These are phyloP conservation scores for Eurosta solidaginis DNA, from an alignment of 1,140 invertebrate species.

Conservation along the genomic window DNA sequence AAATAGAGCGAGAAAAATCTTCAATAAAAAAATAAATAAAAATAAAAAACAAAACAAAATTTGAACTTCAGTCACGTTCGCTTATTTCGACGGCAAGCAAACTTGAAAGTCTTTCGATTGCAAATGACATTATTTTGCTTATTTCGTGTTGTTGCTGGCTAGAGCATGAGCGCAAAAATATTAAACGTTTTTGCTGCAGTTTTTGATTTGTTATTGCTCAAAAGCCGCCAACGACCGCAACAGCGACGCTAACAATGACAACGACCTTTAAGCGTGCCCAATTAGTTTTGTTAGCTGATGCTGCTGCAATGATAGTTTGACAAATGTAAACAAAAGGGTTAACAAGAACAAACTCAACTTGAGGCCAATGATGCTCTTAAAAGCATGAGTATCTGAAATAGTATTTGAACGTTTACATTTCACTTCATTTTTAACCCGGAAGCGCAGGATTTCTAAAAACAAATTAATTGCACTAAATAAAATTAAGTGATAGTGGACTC, in stretches of 20 bases:
- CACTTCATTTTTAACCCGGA: too few relatives aligned
- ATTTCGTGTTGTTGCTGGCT: background rate
- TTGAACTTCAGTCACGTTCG: background rate
- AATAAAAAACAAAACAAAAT: background rate
- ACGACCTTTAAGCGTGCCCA: slow-evolving; percentile 36
- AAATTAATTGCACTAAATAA: too few relatives aligned
- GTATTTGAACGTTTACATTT: too few relatives aligned
- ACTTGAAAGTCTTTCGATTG: background rate
- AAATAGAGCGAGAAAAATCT: background rate
- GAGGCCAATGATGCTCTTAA: too few relatives aligned
- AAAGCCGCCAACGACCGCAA: background rate
- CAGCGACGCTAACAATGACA: slow-evolving; percentile 7
- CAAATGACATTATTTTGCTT: background rate
- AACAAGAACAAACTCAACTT: background rate
- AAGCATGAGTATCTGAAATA: too few relatives aligned
- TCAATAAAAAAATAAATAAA: background rate
- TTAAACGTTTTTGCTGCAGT: background rate
- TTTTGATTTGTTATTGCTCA: background rate
- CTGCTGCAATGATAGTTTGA: slow-evolving; percentile 17
- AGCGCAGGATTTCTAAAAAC: too few relatives aligned
- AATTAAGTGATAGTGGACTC: too few relatives aligned
- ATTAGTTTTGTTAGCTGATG: slow-evolving; percentile 32
- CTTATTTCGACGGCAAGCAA: background rate
- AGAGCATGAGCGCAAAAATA: background rate
- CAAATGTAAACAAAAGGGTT: background rate